Percentiles rank a stretch among this genome's conserved stretches.
These are phyloP conservation scores for Netelia melanura DNA, from an alignment of 2,888 invertebrate species.

Conservation along the genomic window DNA sequence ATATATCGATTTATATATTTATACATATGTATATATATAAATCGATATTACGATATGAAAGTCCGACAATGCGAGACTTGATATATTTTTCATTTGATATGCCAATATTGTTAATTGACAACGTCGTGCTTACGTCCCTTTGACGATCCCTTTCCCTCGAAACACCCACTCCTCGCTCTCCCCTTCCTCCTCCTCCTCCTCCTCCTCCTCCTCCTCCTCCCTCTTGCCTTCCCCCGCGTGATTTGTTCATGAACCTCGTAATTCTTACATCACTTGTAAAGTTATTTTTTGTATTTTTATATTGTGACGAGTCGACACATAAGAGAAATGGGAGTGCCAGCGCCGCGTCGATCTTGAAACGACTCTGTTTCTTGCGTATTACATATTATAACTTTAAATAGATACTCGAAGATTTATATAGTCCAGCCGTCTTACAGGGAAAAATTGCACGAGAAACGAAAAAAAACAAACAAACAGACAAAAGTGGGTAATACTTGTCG, in stretches of 20 bases:
- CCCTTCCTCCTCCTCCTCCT: too few relatives aligned
- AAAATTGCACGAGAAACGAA: background rate
- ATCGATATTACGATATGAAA: conserved; percentile 51
- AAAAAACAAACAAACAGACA: conserved; percentile 22
- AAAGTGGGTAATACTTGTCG: conserved; percentile 21
- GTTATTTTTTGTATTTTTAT: conserved; percentile 74
- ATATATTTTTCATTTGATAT: conserved; percentile 24
- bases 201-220: too few relatives aligned
- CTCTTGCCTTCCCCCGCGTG: conserved; percentile 46
- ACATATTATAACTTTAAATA: conserved; percentile 7
- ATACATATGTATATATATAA: conserved; percentile 41
- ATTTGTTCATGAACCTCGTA: conserved; percentile 65
- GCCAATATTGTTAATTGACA: conserved; percentile 14
- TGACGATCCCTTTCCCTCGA: conserved; percentile 13
- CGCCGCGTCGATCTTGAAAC: conserved; percentile 20
- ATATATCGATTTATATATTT: conserved; percentile 59
- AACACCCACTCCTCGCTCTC: background rate
- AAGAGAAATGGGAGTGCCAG: conserved; percentile 43
- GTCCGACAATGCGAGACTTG: background rate
- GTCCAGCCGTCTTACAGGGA: conserved; percentile 17
- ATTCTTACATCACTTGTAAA: conserved; percentile 70
- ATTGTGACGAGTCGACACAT: conserved; percentile 70
- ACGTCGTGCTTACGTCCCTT: conserved; percentile 7
- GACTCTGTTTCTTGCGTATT: conserved; percentile 25
- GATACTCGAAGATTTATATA: conserved; percentile 3